These are phyloP conservation scores for Hypena proboscidalis DNA, from an alignment of 2,888 invertebrate genomes.

Conservation along the genomic window DNA sequence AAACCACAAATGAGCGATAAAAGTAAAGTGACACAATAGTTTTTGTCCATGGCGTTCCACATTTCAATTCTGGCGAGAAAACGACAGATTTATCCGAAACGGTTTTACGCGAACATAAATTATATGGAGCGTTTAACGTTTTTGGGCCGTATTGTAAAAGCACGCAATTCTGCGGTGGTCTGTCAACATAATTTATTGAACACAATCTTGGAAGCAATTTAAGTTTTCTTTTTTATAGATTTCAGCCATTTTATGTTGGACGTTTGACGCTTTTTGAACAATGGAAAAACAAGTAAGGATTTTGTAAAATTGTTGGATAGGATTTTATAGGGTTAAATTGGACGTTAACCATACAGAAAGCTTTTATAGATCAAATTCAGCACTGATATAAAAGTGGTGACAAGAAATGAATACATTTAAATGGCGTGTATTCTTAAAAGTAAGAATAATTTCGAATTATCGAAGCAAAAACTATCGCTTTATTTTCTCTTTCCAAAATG, in stretches of 20 bases:
- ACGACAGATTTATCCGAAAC: conserved; percentile 33
- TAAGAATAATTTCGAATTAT: too few relatives aligned
- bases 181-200: conserved; percentile 35
- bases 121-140: conserved; percentile 39
- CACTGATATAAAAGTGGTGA: too few relatives aligned
- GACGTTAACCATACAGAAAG: too few relatives aligned
- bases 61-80: conserved; percentile 25
- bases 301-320: too few relatives aligned
- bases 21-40: conserved; percentile 20
- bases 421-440: too few relatives aligned
- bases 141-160: conserved; percentile 26
- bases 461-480: too few relatives aligned
- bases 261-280: too few relatives aligned
- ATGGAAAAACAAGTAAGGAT: too few relatives aligned
- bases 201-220: conserved; percentile 31
- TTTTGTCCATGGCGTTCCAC: conserved; percentile 10
- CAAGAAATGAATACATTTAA: too few relatives aligned
- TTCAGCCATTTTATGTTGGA: not conserved
- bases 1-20: conserved; percentile 12
- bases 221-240: conserved; percentile 22
- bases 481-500: too few relatives aligned
- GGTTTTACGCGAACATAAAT: conserved; percentile 37
- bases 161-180: conserved; percentile 29
- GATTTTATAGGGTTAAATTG: too few relatives aligned
- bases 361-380: too few relatives aligned